Base-by-base conservation (phyloP, 2,797 vertebrate species). In the Sitta carolinensis region DNA sequence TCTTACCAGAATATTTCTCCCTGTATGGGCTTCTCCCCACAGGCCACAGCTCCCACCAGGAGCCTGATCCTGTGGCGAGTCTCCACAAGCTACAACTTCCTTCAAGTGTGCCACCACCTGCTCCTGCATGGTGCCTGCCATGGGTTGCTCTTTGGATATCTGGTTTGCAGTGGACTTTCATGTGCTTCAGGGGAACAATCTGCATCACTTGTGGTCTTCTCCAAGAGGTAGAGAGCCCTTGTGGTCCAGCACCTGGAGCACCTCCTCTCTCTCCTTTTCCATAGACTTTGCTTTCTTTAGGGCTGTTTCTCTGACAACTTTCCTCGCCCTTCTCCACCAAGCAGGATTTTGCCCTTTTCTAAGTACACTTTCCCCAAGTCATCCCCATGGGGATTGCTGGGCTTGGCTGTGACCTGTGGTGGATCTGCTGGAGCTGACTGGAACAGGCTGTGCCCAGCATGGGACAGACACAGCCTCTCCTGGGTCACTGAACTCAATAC, bases 321-420 rank as follows among this genome's bases (percentile, higher is more conserved):
- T 40, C 22, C 55, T 76, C 23, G 30, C 13, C 2, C 4, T 50
- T n/a, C 9, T 45, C 18, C 4, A 1, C 16, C 48, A 42, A 43
- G 29, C 5, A 62, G 12, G 14, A 13, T 81, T 89, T 81, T 91
- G 4, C 6, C 27, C 16, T 82, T 78, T 82, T 23, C 26, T 54
- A 54, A 70, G 42, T 5, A 32, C 1, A 1, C 14, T 64, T 87
- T 59, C 12, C 45, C 23, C 18, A 5, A 3, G 45, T 27, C 1
- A 5, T 5, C 36, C 55, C 15, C 36, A 5, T 0, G 5, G 38
- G 42, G 42, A 16, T n/a, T 58, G 9, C 4, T 11, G 36, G 52
- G 57, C 19, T 66, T 2, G 15, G 8, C 27, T 9, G 9, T 67
- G 47, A 19, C 38, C 43, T 64, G 38, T 0, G 0, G 18, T 8